Base-by-base conservation (phyloP, 2,797 vertebrate genomes). In the Rhincodon typus region DNA sequence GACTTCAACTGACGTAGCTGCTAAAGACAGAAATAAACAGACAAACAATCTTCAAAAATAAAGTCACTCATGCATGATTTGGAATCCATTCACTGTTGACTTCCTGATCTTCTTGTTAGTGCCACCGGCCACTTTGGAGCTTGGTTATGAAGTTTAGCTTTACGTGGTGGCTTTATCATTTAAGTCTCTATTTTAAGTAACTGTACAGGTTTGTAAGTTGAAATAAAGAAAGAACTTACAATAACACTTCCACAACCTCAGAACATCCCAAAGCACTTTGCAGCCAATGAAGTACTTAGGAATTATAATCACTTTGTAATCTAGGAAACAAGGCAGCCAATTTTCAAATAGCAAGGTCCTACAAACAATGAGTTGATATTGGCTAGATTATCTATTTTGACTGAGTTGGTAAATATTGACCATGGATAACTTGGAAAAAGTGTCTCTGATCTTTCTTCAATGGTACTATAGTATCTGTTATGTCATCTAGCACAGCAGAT, bases 1-100 rank as follows among this genome's bases (percentile, higher is more conserved):
- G 77, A 97, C 97, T 57, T 98, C 98, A 38, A 97, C 97, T 90
- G 97, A 96, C 0, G 97, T 98, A 0, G 97, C 97, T 96, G 98
- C 99, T 99, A 95, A 74, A 96, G 94, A 74, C 87, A 21, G 70
- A 97, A 19, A 0, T 96, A 96, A 69, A 96, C 96, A 21, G n/a
- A 70, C 70, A 46, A 94, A 66, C 34, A n/a, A 23, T 23, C 27
- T 72, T 25, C 27, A 50, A 94, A 94, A 70, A 70, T 74, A 72
- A 50, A 72, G 27, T 94, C 94, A 77, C 42, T 7, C 27, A 34
- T 94, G 13, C 42, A 46, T 46, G 23, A 53, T 17, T 77, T 74
- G 69, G 67, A 74, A 34, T 53, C 42, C 42, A 72, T 0, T 72
- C 15, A 50, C 2, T 94, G 62, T 66, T 34, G 25, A 53, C 8